Evolutionary conservation across 64 coral and sea anemone genomes (phyloP).

Genomic region (Pocillopora damicornis): DNA sequence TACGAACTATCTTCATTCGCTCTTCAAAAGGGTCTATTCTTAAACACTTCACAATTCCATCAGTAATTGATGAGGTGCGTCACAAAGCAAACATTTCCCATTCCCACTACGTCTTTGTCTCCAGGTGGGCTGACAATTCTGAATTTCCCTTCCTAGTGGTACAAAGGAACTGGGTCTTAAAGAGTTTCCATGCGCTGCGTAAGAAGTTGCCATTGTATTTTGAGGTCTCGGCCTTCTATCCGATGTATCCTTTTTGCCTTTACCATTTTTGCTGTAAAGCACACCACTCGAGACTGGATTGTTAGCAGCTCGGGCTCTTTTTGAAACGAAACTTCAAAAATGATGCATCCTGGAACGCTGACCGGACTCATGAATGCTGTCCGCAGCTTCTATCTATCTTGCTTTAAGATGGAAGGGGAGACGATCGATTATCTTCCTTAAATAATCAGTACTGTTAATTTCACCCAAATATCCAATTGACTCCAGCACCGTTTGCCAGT

Average conservation of each 20-base stretch:
- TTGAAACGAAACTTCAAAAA: slow-evolving; percentile 19
- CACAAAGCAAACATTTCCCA: not conserved
- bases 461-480: slow-evolving; percentile 28
- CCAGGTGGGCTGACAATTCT: not conserved
- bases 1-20: slow-evolving; percentile 24
- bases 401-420: slow-evolving; percentile 17
- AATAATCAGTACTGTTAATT: slow-evolving; percentile 3
- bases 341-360: slow-evolving; percentile 12
- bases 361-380: slow-evolving; percentile 22
- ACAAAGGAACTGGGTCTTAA: not conserved
- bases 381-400: slow-evolving; percentile 7
- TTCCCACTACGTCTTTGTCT: not conserved
- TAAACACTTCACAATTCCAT: slow-evolving; percentile 19
- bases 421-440: not conserved
- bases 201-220: not conserved
- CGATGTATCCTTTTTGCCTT: not conserved
- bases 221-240: not conserved
- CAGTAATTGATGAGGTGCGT: not conserved
- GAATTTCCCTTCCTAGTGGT: not conserved
- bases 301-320: slow-evolving; percentile 38
- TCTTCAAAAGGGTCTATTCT: slow-evolving; percentile 5
- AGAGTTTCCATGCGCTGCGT: not conserved
- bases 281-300: slow-evolving; percentile 36
- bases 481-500: not conserved
- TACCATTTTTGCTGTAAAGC: not conserved